Evolutionary conservation across 2,888 invertebrate species (phyloP).

Genomic region (Cryptocephalus moraei): DNA sequence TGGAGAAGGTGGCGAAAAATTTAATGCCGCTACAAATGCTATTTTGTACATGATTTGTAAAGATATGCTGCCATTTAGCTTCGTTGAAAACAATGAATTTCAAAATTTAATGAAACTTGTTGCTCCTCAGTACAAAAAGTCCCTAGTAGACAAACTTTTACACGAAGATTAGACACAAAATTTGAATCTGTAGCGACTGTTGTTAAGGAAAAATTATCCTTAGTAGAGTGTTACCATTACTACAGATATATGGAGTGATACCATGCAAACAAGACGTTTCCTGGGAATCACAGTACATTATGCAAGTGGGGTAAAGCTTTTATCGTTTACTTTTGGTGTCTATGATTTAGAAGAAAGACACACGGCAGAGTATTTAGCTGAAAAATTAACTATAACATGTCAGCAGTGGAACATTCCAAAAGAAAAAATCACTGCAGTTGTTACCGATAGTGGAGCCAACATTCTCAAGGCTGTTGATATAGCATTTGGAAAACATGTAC

Average conservation of each 20-base stretch:
- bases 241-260: not conserved
- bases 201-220: not conserved
- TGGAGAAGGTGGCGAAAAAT: not conserved
- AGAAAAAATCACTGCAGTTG: not conserved
- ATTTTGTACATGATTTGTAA: not conserved
- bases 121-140: not conserved
- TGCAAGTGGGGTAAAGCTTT: not conserved
- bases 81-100: not conserved
- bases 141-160: not conserved
- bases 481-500: constrained; percentile 1
- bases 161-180: not conserved
- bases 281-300: not conserved
- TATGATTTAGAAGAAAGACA: not conserved
- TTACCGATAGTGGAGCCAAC: constrained; percentile 3
- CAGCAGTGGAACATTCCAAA: not conserved
- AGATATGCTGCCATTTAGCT: not conserved
- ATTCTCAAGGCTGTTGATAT: constrained; percentile 1
- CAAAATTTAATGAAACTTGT: not conserved
- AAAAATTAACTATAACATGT: not conserved
- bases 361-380: not conserved
- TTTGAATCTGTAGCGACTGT: not conserved
- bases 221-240: not conserved
- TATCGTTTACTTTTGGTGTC: not conserved
- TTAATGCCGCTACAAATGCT: not conserved
- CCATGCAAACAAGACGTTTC: not conserved